Conservation (phyloP, 2,888 invertebrate genomes). For the Notodonta dromedarius region DNA sequence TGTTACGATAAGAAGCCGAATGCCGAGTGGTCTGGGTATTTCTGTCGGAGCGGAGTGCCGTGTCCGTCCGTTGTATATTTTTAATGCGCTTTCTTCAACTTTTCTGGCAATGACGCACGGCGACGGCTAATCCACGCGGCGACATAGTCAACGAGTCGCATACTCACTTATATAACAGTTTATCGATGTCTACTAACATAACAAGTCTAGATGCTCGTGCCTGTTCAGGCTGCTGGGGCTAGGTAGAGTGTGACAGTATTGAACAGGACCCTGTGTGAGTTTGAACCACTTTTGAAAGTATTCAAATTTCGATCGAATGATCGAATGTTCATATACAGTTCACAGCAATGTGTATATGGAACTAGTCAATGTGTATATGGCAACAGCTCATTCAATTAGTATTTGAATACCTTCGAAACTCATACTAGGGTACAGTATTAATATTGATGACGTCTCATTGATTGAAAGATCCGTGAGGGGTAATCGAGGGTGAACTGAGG, state of each 20-base stretch:
- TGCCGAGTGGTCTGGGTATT: constrained; percentile 62
- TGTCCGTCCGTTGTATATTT: constrained; percentile 53
- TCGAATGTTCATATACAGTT: constrained; percentile 13
- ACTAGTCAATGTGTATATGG: no score
- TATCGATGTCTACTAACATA: constrained; percentile 83
- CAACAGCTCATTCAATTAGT: no score
- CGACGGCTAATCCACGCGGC: constrained; percentile 60
- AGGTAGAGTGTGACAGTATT: constrained; percentile 69
- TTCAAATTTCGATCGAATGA: neutral
- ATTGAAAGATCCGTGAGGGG: constrained; percentile 43
- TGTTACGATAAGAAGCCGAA: constrained; percentile 46
- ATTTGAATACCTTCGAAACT: no score
- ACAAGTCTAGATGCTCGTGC: constrained; percentile 75
- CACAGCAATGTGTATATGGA: no score
- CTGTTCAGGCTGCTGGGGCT: constrained; percentile 75
- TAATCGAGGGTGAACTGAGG: constrained; percentile 47
- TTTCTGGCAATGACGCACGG: constrained; percentile 76
- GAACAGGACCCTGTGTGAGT: no score
- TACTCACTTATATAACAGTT: constrained; percentile 67
- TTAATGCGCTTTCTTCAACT: constrained; percentile 57
- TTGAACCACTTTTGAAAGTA: no score
- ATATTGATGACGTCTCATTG: constrained; percentile 60
- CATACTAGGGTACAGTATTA: constrained; percentile 39
- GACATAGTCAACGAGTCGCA: constrained; percentile 59
- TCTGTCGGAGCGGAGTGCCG: constrained; percentile 63